Evolutionary conservation across 2,797 vertebrate species (phyloP).

Genomic region (Salarias fasciatus): DNA sequence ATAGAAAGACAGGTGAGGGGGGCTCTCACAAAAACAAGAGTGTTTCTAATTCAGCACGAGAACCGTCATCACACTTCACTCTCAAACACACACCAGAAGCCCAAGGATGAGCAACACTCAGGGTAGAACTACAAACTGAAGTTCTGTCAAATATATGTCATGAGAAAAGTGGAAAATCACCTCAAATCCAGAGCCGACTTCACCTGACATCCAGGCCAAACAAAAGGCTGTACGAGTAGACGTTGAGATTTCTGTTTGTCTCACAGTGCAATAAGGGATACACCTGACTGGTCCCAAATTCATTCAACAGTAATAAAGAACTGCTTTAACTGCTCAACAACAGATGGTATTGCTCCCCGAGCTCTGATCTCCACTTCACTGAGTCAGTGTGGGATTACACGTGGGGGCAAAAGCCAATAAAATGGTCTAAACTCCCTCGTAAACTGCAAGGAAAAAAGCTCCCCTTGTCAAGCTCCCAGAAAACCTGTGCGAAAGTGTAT

Average conservation of each 20-base stretch:
- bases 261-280: no score
- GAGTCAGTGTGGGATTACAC: neutral
- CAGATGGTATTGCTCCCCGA: no score
- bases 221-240: no score
- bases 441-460: neutral
- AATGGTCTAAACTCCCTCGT: neutral
- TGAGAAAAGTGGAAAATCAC: no score
- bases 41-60: slow-evolving; percentile 14
- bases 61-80: neutral
- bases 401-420: neutral
- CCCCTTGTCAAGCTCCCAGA: neutral
- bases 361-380: neutral
- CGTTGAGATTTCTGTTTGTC: no score
- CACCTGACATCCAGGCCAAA: no score
- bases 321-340: no score
- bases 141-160: no score
- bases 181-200: no score
- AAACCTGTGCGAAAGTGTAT: neutral
- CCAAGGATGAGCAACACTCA: no score
- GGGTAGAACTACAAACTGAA: neutral
- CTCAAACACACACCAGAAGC: neutral
- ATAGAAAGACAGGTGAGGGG: slow-evolving; percentile 7
- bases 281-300: no score
- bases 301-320: neutral
- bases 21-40: slow-evolving; percentile 2